Evolutionary conservation across 1,140 invertebrate genomes (phyloP).

Genomic region (Drosophila guanche): DNA sequence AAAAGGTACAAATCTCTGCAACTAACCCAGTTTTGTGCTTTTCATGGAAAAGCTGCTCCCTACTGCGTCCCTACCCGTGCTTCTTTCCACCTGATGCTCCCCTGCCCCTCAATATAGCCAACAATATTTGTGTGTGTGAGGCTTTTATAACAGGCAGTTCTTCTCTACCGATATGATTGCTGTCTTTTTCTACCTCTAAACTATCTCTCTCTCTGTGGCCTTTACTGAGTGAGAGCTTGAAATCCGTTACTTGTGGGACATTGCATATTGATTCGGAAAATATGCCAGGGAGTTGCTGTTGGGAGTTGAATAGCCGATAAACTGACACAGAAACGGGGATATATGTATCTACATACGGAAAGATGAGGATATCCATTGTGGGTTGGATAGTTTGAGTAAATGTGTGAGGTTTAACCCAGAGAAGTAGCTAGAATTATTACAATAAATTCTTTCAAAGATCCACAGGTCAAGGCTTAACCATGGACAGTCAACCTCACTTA

Average conservation of each 20-base stretch:
- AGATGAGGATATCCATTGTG: too few species aligned
- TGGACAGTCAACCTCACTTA: too few species aligned
- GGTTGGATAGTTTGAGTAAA: too few species aligned
- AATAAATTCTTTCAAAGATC: too few species aligned
- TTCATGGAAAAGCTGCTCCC: constrained; percentile 51
- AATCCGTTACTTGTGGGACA: constrained; percentile 59
- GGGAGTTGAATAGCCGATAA: constrained; percentile 30
- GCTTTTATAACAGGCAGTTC: constrained; percentile 62
- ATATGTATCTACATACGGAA: too few species aligned
- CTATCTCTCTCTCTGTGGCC: background rate
- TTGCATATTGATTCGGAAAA: constrained; percentile 69
- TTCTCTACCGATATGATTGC: constrained; percentile 36
- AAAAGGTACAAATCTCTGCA: constrained; percentile 60
- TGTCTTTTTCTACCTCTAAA: background rate
- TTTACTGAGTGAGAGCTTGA: constrained; percentile 5
- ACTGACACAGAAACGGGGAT: background rate
- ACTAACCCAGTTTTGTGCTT: constrained; percentile 75
- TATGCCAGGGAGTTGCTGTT: constrained; percentile 44
- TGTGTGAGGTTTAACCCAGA: too few species aligned
- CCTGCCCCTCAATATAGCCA: constrained; percentile 25
- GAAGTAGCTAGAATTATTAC: too few species aligned
- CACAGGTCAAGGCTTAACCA: too few species aligned
- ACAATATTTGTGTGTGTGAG: constrained; percentile 38
- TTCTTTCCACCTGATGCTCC: too few species aligned
- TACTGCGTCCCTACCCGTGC: too few species aligned